Conservation (phyloP, 1,140 invertebrate genomes). For the Lordiphosa clarofinis region DNA sequence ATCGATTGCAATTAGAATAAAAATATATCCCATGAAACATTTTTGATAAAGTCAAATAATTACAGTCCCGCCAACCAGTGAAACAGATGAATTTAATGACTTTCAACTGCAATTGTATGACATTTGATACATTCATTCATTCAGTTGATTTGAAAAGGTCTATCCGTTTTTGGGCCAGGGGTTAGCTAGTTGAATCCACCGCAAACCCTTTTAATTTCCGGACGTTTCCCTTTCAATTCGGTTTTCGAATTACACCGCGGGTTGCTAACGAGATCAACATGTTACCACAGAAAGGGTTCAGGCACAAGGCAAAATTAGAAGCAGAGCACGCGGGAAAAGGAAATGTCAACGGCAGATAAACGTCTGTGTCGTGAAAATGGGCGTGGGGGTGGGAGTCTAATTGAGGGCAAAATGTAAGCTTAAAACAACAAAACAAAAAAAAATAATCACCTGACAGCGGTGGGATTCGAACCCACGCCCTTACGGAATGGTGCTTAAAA, state of each 20-base stretch:
- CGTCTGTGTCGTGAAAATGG: constrained; percentile 37
- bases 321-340: constrained; percentile 54
- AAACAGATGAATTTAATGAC: constrained; percentile 40
- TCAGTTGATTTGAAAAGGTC: no score
- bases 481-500: constrained; percentile 90
- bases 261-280: constrained; percentile 65
- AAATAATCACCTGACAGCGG: constrained; percentile 84
- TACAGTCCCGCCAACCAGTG: not conserved
- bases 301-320: constrained; percentile 27
- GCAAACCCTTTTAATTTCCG: constrained; percentile 74
- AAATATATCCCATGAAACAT: no score
- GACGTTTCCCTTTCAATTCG: constrained; percentile 54
- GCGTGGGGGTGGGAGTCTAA: constrained; percentile 30
- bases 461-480: constrained; percentile 90
- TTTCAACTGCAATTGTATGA: constrained; percentile 25
- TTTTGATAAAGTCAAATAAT: no score
- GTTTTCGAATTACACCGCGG: constrained; percentile 38
- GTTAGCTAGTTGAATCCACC: constrained; percentile 3
- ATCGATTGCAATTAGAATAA: no score
- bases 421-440: constrained; percentile 20
- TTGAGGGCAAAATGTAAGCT: constrained; percentile 37
- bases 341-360: constrained; percentile 73
- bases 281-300: constrained; percentile 60
- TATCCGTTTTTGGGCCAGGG: constrained; percentile 30
- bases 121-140: constrained; percentile 53